Percentiles rank a stretch among this genome's conserved stretches.
These are phyloP conservation scores for Aeoliscus strigatus DNA, from an alignment of 2,797 vertebrate genomes.

Conservation along the genomic window DNA sequence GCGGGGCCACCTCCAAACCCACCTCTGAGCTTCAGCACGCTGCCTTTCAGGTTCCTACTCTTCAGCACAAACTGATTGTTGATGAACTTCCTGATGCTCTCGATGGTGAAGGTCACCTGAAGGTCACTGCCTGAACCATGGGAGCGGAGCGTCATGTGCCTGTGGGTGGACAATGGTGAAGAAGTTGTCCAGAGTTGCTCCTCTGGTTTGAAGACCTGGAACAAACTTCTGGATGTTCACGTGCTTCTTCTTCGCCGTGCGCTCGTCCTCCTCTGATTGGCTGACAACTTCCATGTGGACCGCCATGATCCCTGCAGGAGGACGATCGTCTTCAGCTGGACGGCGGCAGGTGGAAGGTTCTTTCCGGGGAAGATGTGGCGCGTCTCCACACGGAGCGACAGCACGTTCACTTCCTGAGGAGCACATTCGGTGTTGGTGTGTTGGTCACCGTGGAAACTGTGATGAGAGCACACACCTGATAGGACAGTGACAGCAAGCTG, in stretches of 20 bases:
- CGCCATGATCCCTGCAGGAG: conserved; percentile 70
- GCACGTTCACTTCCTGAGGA: conserved; percentile 77
- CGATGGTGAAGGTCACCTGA: conserved; percentile 57
- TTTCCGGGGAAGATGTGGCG: conserved; percentile 75
- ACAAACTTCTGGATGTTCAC: conserved; percentile 78
- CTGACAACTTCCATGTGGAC: conserved; percentile 72
- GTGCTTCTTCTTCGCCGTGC: conserved; percentile 76
- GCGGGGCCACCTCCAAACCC: too few relatives aligned
- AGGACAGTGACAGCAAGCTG: conserved; percentile 79
- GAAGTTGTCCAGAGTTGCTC: conserved; percentile 61
- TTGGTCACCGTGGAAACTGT: too few relatives aligned
- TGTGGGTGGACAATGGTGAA: conserved; percentile 76
- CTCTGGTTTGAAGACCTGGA: conserved; percentile 62
- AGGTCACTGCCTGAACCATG: too few relatives aligned
- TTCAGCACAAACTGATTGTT: conserved; percentile 72
- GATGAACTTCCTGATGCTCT: conserved; percentile 68
- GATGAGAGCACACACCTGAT: conserved; percentile 64
- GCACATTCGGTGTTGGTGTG: too few relatives aligned
- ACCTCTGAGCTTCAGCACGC: conserved; percentile 71
- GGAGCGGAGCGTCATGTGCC: conserved; percentile 38
- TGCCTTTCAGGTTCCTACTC: conserved; percentile 44
- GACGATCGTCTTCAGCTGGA: background rate
- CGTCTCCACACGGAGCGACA: conserved; percentile 75
- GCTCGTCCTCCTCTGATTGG: conserved; percentile 69
- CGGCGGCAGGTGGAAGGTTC: background rate